Evolutionary conservation across 2,797 vertebrate genomes (phyloP).

Genomic region (Heteromormyrus szaboi): DNA sequence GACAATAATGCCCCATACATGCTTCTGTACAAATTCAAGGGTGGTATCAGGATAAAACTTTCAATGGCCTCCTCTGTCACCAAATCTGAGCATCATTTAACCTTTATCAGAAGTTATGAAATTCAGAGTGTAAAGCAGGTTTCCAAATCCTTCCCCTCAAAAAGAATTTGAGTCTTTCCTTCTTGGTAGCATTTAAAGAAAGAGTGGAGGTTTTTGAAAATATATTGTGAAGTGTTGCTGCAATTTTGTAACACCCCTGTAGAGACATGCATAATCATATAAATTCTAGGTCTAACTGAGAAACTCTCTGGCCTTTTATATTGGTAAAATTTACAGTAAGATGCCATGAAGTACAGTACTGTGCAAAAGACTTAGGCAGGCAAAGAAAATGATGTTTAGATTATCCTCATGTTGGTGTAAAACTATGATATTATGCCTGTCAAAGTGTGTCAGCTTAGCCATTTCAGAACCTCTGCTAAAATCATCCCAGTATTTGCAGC

Average conservation of each 20-base stretch:
- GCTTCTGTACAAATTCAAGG: background rate
- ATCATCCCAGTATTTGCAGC: too few species aligned
- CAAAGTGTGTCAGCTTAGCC: too few species aligned
- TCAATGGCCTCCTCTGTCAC: background rate
- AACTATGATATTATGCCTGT: too few species aligned
- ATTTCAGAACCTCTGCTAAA: too few species aligned
- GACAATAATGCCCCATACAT: background rate
- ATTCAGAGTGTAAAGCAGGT: background rate
- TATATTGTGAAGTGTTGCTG: background rate
- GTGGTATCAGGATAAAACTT: background rate
- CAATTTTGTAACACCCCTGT: background rate
- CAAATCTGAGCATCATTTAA: background rate
- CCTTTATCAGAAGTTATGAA: background rate
- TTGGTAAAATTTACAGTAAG: background rate
- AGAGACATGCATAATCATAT: background rate
- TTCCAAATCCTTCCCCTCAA: background rate
- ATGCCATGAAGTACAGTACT: background rate
- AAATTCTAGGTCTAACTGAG: background rate
- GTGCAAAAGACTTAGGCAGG: too few species aligned
- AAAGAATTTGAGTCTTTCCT: background rate
- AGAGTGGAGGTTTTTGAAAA: background rate
- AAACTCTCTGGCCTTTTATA: background rate
- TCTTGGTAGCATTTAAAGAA: background rate
- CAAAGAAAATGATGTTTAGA: too few species aligned
- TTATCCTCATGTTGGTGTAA: too few species aligned